phyloP scores from a whole-genome alignment of 2,113 vertebrate genomes.

The Hiodon alosoides region DNA sequence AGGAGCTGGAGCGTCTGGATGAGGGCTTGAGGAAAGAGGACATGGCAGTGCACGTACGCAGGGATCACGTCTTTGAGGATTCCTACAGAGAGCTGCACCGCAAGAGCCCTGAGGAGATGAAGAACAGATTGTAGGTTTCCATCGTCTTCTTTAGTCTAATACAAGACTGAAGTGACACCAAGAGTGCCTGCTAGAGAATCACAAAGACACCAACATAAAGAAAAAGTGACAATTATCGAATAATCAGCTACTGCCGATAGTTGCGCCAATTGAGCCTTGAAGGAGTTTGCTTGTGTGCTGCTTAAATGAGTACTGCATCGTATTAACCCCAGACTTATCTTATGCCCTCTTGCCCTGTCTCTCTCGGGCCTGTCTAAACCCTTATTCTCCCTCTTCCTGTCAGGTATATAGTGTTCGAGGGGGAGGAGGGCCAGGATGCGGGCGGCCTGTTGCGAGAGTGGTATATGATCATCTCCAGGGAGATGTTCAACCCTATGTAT shows the following conservation, averaged over 20 bases:
- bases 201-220: no score
- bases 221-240: no score
- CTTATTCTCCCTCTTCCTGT: not conserved
- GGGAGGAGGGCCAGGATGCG: slow-evolving; percentile 94
- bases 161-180: no score
- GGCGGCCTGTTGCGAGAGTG: slow-evolving; percentile 90
- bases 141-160: no score
- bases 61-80: slow-evolving; percentile 92
- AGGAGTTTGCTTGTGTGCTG: no score
- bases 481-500: slow-evolving; percentile 99
- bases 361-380: not conserved
- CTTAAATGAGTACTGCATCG: no score
- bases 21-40: slow-evolving; percentile 89
- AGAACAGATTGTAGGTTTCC: slow-evolving; percentile 81
- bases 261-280: no score
- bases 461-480: slow-evolving; percentile 98
- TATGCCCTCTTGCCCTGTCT: no score
- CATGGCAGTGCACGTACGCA: slow-evolving; percentile 88
- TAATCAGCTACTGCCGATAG: no score
- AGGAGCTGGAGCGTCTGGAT: slow-evolving; percentile 86
- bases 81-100: slow-evolving; percentile 89
- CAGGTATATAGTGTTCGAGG: slow-evolving; percentile 97
- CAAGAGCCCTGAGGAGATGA: slow-evolving; percentile 97
- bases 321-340: no score
- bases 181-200: no score